Evolutionary conservation across 2,797 vertebrate species (phyloP), one percentile per base, ranked within the genome.

Genomic region (Poliocrania exsul): DNA sequence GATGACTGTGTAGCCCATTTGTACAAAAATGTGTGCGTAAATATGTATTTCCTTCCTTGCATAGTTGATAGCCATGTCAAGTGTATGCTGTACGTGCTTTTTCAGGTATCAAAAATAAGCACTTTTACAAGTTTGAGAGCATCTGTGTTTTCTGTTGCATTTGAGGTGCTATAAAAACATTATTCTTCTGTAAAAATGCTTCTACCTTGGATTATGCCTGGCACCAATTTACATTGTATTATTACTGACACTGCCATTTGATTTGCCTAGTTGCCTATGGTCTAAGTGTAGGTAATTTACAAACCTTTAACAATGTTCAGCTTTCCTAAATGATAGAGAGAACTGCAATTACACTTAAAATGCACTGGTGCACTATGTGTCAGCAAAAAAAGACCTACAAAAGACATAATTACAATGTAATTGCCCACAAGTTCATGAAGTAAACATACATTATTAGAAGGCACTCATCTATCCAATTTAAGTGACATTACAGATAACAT

Each of bases 381-480:
- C 97, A 98, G 97, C 95, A 97, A 97, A 97, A 98, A 97, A 97
- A 94, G 96, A 97, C 97, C 97, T 97, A 98, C 95, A 98, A 98
- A 96, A 98, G 98, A 97, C 96, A 97, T 98, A 98, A 98, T 98
- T 98, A 98, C 97, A 97, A 97, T 97, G 97, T 98, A 98, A 98
- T 98, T 98, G 97, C 97, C 92, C 92, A 97, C 95, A 98, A 97
- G 97, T 98, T 98, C 97, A 97, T 97, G 96, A 97, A 98, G 97
- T 98, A 98, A 98, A 98, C 97, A 98, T 97, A 97, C 97, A 97
- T 98, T 98, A 98, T 98, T 98, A 98, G 97, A 96, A 98, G 92
- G 95, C 95, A 97, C 96, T 98, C 90, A n/a, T 97, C 97, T 98
- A 95, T 97, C 97, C 98, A 97, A 97, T 97, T 97, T 98, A 97